A percentile compares a stretch with the other conserved stretches of the same genome.
These are phyloP conservation scores for Embiotoca jacksoni DNA, from an alignment of 2,113 vertebrate genomes.

Conservation along the genomic window DNA sequence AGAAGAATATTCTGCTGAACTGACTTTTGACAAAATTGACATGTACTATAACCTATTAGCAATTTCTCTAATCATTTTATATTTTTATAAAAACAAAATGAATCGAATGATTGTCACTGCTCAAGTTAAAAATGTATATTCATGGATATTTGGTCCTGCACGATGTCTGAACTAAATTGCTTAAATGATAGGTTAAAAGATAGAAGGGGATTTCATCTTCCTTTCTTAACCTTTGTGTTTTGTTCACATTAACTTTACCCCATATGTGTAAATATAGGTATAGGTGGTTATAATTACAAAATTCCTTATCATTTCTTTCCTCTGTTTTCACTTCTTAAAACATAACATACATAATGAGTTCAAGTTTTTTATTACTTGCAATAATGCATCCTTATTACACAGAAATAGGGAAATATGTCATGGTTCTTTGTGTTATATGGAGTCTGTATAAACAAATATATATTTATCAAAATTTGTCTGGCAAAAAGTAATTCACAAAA, in stretches of 20 bases:
- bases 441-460: too few species aligned
- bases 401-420: too few species aligned
- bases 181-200: neutral
- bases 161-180: neutral
- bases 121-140: neutral
- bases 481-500: too few species aligned
- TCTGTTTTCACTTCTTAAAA: too few species aligned
- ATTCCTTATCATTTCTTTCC: too few species aligned
- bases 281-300: neutral
- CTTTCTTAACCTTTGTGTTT: neutral
- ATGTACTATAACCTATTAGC: neutral
- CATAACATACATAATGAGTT: too few species aligned
- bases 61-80: neutral
- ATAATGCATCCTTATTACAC: too few species aligned
- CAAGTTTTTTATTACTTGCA: too few species aligned
- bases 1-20: neutral
- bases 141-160: too few species aligned
- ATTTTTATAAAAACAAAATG: conserved; percentile 1
- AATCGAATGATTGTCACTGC: neutral
- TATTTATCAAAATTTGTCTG: too few species aligned
- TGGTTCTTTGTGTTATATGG: too few species aligned
- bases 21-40: neutral
- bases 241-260: neutral
- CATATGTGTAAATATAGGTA: neutral
- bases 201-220: neutral